Percentiles rank a stretch among this genome's conserved stretches.
These are phyloP conservation scores for Hemicordylus capensis DNA, from an alignment of 2,113 vertebrate species.

Conservation along the genomic window DNA sequence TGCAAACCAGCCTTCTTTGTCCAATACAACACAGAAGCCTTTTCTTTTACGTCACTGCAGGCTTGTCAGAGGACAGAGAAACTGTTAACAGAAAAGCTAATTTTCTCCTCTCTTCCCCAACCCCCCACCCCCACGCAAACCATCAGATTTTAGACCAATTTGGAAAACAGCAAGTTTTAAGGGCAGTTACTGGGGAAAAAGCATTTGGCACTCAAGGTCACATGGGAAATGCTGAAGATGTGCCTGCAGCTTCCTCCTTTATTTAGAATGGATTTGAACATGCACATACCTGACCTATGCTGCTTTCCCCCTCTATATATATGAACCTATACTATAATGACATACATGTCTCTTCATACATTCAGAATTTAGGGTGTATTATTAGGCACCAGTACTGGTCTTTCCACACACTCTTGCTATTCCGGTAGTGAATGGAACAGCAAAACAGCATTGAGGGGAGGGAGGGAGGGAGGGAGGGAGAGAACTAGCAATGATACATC, in stretches of 20 bases:
- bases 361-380: neutral
- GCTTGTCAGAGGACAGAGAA: neutral
- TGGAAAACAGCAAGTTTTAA: neutral
- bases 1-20: neutral
- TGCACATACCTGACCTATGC: neutral
- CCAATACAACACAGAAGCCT: neutral
- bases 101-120: neutral
- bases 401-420: neutral
- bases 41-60: neutral
- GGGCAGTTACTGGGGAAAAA: neutral
- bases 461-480: neutral
- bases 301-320: neutral
- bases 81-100: neutral
- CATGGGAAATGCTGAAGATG: neutral
- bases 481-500: neutral
- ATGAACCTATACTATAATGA: neutral
- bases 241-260: neutral
- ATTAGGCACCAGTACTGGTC: neutral
- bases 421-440: neutral
- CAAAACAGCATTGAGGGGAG: neutral
- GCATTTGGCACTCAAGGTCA: neutral
- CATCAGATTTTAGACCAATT: neutral
- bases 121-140: neutral
- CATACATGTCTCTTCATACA: neutral
- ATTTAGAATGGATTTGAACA: neutral